Conservation (phyloP, 2,113 vertebrate species). For the Peromyscus maniculatus region DNA sequence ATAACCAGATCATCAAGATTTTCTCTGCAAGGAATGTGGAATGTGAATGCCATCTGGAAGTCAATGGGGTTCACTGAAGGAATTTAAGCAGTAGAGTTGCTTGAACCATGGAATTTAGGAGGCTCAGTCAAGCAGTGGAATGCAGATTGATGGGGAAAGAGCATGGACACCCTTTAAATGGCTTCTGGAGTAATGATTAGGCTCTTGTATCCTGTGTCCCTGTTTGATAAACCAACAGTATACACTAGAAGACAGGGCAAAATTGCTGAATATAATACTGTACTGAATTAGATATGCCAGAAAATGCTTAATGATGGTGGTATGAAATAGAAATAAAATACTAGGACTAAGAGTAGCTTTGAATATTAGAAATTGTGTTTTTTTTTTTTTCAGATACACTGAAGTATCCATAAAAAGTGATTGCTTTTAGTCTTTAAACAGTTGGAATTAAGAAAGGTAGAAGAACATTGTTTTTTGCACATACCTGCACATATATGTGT, state of each 20-base stretch:
- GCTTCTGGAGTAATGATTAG: not conserved
- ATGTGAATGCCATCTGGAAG: not conserved
- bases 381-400: not conserved
- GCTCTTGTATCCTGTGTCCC: not conserved
- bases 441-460: not conserved
- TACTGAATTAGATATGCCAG: not conserved
- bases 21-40: not conserved
- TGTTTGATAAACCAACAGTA: not conserved
- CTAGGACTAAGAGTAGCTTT: conserved; percentile 12
- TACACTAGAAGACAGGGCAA: not conserved
- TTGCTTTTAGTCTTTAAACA: conserved; percentile 25
- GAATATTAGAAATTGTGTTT: not conserved
- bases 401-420: not conserved
- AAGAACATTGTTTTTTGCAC: not conserved
- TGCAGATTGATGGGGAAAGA: not conserved
- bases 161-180: not conserved
- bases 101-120: not conserved
- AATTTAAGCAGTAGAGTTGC: not conserved
- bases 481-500: not conserved
- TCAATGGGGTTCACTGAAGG: not conserved
- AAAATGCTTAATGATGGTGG: not conserved
- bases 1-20: not conserved
- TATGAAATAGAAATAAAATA: not conserved
- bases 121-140: not conserved
- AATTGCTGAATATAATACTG: not conserved